Base-by-base conservation (phyloP, 2,113 vertebrate genomes). In the Colaptes auratus region DNA sequence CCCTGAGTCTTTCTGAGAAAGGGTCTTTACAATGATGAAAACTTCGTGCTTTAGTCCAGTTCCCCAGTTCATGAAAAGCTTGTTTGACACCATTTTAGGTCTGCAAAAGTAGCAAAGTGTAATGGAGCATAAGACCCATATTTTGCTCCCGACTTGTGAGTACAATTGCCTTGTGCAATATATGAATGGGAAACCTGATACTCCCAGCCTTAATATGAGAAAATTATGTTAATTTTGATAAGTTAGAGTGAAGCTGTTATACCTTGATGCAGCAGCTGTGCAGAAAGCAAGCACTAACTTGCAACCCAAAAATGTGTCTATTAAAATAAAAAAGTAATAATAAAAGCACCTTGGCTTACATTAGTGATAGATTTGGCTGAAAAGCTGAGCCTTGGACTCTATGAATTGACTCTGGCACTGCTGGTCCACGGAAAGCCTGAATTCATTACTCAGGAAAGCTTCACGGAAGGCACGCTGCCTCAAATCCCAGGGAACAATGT, bases 271-370 rank as follows among this genome's bases (percentile, higher is more conserved):
- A 86, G 89, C 91, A 97, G 93, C 93, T 53, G 5, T 53, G 60
- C 17, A 82, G 66, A 92, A 93, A 89, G 44, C 74, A 92, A 88
- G 65, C 58, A 58, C 85, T 17, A 46, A 67, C 15, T 42, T 35
- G 35, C 35, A 65, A 77, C n/a, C 65, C 84, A 48, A 91, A 95
- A 96, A 92, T 60, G 18, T 83, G 75, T 69, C 91, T 44, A 83
- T 85, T 95, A 89, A 92, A 93, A 78, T 92, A 79, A 89, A 85
- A 93, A n/a, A 90, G 88, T 77, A 92, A 58, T 50, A 80, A 81
- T 92, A 85, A 82, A 70, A 93, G 64, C 35, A 20, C 7, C 70
- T 83, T 92, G 93, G 88, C 72, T 95, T 91, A 48, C 31, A n/a
- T 48, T 39, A 88, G 71, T 48, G 79, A 74, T 11, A 71, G 0